phyloP scores from a whole-genome alignment of 2,113 vertebrate genomes.

The Capreolus pygargus region DNA sequence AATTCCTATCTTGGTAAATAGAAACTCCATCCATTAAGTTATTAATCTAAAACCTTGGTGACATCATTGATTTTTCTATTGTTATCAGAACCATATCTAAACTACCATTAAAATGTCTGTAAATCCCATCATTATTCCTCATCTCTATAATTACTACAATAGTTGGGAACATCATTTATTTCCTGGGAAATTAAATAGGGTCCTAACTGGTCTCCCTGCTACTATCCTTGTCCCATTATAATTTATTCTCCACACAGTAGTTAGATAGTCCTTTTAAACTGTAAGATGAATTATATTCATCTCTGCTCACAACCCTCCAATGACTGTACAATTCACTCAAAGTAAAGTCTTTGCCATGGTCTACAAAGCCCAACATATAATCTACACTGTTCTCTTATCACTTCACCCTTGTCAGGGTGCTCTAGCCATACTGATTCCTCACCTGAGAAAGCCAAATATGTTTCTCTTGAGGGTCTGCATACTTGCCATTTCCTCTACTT shows the following conservation, averaged over 20 bases:
- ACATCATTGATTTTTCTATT: background rate
- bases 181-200: background rate
- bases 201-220: background rate
- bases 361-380: background rate
- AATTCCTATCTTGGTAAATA: background rate
- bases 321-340: background rate
- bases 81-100: background rate
- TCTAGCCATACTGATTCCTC: background rate
- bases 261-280: background rate
- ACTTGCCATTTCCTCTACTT: background rate
- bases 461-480: background rate
- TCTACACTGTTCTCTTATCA: background rate
- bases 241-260: background rate
- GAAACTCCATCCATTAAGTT: background rate
- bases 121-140: background rate
- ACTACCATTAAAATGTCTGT: background rate
- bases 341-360: background rate
- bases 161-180: background rate
- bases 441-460: background rate
- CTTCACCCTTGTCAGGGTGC: background rate
- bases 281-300: background rate
- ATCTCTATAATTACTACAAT: background rate
- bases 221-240: background rate
- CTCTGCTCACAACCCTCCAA: background rate
- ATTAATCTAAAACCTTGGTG: background rate